Base-by-base conservation (phyloP, 2,888 invertebrate species). In the Willowsia nigromaculata region DNA sequence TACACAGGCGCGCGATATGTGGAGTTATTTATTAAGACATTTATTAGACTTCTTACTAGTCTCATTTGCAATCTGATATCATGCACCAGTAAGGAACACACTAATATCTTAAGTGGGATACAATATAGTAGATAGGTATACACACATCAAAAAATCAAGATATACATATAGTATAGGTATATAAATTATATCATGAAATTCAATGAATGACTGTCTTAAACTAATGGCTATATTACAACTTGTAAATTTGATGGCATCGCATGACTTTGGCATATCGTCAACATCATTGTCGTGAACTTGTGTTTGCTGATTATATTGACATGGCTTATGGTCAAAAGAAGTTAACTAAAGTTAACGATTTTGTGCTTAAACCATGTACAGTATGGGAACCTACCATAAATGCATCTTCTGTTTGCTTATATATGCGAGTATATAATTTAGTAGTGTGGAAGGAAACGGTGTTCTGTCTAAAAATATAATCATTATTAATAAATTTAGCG, bases 21-120 rank as follows among this genome's bases (percentile, higher is more conserved):
- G 18, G 89, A 89, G 89, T 89, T 89, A 89, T 89, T 89, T 89
- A 89, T 89, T 89, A 85, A 89, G 89, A 89, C 89, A 85, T 89
- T 89, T 89, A 89, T 89, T 89, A 82, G 85, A 82, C 89, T 89
- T 85, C 80, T 62, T 37, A 85, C 80, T 85, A 89, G 85, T 82
- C 89, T 89, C 89, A 89, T 89, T 89, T 89, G 89, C 89, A 85
- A 89, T 80, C 84, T 78, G 71, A 89, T 89, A 88, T 76, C 74
- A 53, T 81, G 80, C 80, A 82, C 37, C 25, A 62, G 11, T 25
- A 22, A 71, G 25, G 6, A 40, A 43, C 33, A 22, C 30, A 33
- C 13, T 25, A 4, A 13, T 27, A 33, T 37, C 33, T 18, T 2
- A 37, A 37, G 3, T 37, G 30, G 4, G 33, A 37, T 53, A 3